Evolutionary conservation across 2,797 vertebrate species (phyloP).

Genomic region (Clarias pachynema): DNA sequence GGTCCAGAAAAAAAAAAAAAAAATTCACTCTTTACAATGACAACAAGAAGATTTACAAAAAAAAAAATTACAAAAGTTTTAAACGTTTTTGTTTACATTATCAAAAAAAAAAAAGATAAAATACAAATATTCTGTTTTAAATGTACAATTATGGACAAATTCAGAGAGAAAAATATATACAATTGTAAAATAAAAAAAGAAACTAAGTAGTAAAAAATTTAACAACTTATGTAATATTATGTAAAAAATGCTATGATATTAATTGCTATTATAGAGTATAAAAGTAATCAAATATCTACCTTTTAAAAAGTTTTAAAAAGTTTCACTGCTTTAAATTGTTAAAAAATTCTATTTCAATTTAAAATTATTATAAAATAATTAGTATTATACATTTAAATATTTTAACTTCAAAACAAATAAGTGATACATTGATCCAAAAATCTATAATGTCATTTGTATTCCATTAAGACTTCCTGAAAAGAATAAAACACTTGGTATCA

Average conservation of each 20-base stretch:
- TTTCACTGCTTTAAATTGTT: no score
- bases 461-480: neutral
- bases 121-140: neutral
- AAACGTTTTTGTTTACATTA: neutral
- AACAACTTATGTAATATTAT: neutral
- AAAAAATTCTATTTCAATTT: no score
- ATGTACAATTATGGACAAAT: neutral
- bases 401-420: neutral
- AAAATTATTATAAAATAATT: no score
- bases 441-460: no score
- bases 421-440: neutral
- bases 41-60: no score
- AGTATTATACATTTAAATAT: neutral
- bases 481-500: neutral
- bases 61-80: no score
- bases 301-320: neutral
- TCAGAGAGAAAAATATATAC: accelerated
- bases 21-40: neutral
- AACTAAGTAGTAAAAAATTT: neutral
- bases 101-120: neutral
- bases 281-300: no score
- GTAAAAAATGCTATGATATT: neutral
- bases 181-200: neutral
- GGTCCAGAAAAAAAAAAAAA: neutral
- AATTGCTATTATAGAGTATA: no score